A percentile compares a stretch with the other conserved stretches of the same genome.
Conservation (phyloP, 53 echinoderm and acorn worm species). For the Mesocentrotus franciscanus region DNA sequence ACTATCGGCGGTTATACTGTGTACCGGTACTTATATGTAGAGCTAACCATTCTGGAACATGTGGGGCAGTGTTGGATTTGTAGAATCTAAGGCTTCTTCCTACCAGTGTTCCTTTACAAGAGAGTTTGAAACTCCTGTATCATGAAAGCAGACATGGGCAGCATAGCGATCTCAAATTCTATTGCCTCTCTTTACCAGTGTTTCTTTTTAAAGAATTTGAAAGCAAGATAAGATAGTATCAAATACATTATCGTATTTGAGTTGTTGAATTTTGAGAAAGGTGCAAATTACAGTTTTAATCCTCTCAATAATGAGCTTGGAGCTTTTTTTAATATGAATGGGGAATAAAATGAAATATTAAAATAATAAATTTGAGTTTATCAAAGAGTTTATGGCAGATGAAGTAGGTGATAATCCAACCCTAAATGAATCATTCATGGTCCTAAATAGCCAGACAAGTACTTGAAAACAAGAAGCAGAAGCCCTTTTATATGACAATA, state of each 20-base stretch:
- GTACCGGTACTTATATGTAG: not conserved
- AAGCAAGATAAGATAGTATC: not conserved
- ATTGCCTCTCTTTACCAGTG: not conserved
- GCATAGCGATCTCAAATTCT: not conserved
- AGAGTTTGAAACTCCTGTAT: too few species aligned
- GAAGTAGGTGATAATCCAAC: too few species aligned
- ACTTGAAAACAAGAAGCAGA: too few species aligned
- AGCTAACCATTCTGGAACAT: not conserved
- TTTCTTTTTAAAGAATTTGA: not conserved
- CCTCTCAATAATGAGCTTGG: not conserved
- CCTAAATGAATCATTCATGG: too few species aligned
- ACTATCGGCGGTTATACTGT: not conserved
- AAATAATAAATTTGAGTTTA: too few species aligned
- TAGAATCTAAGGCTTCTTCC: not conserved
- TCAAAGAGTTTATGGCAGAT: too few species aligned
- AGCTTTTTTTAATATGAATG: too few species aligned
- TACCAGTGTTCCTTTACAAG: not conserved
- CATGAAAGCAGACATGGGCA: not conserved
- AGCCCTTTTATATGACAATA: too few species aligned
- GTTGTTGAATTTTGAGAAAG: not conserved
- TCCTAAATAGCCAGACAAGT: too few species aligned
- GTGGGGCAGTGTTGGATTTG: not conserved
- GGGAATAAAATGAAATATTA: too few species aligned
- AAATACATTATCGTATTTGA: not conserved
- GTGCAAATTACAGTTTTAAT: not conserved